These are phyloP conservation scores for Drosophila acutilabella DNA, from an alignment of 2,888 invertebrate species.

Conservation along the genomic window DNA sequence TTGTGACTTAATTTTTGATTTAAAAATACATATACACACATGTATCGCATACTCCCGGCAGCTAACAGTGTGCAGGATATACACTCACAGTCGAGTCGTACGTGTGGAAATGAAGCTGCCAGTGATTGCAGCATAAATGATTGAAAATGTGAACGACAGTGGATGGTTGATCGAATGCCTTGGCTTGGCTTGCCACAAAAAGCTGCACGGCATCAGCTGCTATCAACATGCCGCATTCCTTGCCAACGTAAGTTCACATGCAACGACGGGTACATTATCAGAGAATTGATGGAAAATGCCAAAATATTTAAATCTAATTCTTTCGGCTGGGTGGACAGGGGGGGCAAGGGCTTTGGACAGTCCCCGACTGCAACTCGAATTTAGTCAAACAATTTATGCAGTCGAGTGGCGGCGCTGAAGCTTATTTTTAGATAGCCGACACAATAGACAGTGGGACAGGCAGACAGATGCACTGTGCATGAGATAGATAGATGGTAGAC, in stretches of 20 bases:
- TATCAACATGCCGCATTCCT: conserved; percentile 62
- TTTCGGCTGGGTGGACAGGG: conserved; percentile 25
- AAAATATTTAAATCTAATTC: conserved; percentile 79
- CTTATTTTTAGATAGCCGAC: conserved; percentile 68
- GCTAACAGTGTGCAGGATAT: conserved; percentile 1
- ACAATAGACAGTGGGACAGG: conserved; percentile 48
- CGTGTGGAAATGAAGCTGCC: conserved; percentile 73
- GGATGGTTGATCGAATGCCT: conserved; percentile 36
- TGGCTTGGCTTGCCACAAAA: conserved; percentile 39
- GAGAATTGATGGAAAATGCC: conserved; percentile 80
- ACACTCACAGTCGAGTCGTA: conserved; percentile 55
- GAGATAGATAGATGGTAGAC: conserved; percentile 9
- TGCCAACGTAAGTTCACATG: conserved; percentile 48
- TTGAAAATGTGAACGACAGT: conserved; percentile 56
- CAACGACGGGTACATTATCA: conserved; percentile 43
- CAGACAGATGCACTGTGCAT: not conserved
- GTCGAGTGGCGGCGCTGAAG: conserved; percentile 45
- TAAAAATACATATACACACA: not conserved
- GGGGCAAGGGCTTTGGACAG: conserved; percentile 3
- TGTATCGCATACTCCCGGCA: not conserved
- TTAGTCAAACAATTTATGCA: conserved; percentile 59
- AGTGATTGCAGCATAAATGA: conserved; percentile 76
- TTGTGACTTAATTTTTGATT: not conserved
- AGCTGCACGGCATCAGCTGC: conserved; percentile 34
- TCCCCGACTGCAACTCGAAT: conserved; percentile 36